Evolutionary conservation across 2,888 invertebrate genomes (phyloP).

Genomic region (Catocala sponsa): DNA sequence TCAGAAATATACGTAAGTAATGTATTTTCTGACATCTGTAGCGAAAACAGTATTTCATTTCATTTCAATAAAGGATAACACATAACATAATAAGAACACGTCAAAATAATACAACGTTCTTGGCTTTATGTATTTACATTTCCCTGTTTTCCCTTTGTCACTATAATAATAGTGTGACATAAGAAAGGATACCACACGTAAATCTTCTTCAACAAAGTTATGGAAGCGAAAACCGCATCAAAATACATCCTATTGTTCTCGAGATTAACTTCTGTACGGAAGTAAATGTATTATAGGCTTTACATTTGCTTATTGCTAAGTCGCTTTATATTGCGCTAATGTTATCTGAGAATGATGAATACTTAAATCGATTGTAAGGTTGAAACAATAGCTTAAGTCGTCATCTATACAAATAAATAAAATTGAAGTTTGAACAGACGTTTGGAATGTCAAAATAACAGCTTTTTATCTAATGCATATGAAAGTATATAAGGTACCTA

Average conservation of each 20-base stretch:
- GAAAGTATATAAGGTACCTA: too few species aligned
- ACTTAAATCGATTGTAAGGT: too few species aligned
- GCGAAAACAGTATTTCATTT: slow-evolving; percentile 1
- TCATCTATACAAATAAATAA: too few species aligned
- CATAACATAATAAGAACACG: slow-evolving; percentile 11
- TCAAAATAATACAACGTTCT: slow-evolving; percentile 16
- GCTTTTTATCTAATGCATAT: too few species aligned
- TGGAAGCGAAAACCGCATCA: slow-evolving; percentile 33
- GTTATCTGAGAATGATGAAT: too few species aligned
- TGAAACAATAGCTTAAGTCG: too few species aligned
- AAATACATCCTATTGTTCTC: slow-evolving; percentile 45
- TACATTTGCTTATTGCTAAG: too few species aligned
- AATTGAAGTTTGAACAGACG: too few species aligned
- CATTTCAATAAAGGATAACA: not conserved
- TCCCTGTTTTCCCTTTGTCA: slow-evolving; percentile 37
- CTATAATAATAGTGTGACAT: slow-evolving; percentile 43
- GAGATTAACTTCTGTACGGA: slow-evolving; percentile 36
- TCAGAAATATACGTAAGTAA: too few species aligned
- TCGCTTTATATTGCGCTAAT: too few species aligned
- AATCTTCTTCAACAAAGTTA: slow-evolving; percentile 47
- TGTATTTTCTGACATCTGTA: not conserved
- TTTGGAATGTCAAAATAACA: too few species aligned
- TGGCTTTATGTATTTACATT: slow-evolving; percentile 34
- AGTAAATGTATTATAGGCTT: slow-evolving; percentile 11
- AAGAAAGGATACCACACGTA: slow-evolving; percentile 32